Conservation (phyloP, 2,797 vertebrate genomes). For the Helarctos malayanus region DNA sequence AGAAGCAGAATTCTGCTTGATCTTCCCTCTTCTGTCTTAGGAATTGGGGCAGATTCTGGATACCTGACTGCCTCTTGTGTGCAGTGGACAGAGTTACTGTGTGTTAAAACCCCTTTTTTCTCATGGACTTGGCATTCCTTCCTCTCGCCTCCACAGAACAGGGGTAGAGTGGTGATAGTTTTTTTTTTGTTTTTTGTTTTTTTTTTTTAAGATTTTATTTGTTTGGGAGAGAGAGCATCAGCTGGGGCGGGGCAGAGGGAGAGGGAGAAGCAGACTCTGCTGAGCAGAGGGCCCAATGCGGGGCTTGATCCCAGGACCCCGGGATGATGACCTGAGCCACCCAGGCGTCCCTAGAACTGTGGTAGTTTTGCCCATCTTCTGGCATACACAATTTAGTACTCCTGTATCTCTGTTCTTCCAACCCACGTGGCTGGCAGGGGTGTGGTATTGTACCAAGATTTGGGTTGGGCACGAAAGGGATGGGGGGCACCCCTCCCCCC, state of each 20-base stretch:
- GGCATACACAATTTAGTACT: background rate
- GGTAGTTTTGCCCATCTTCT: background rate
- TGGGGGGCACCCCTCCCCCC: background rate
- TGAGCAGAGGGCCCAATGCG: no score
- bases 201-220: background rate
- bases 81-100: background rate
- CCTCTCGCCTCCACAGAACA: background rate
- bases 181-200: no score
- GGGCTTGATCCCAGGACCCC: background rate
- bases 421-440: background rate
- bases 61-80: background rate
- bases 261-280: background rate
- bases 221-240: background rate
- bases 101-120: background rate
- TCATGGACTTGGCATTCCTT: background rate
- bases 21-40: background rate
- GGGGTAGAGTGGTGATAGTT: background rate
- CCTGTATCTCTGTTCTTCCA: background rate
- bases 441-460: background rate
- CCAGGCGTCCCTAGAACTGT: background rate
- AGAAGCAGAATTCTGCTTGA: background rate
- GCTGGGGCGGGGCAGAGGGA: background rate
- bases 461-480: background rate
- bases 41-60: background rate
- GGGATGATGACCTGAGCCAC: background rate